Base-by-base conservation (phyloP, 1,140 invertebrate genomes). In the Orussus abietinus region DNA sequence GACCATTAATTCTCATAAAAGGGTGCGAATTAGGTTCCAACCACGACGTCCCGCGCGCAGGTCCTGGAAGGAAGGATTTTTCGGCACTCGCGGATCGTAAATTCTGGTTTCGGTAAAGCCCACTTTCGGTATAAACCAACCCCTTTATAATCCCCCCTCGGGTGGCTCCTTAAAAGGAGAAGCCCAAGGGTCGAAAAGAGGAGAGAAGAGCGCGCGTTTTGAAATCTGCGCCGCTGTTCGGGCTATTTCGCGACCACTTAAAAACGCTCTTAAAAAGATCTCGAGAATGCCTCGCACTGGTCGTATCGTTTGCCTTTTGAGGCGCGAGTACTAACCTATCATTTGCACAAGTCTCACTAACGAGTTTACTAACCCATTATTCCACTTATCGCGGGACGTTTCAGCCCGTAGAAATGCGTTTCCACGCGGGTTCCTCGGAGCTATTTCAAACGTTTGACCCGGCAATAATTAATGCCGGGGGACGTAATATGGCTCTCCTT, bases 1-100 rank as follows among this genome's bases (percentile, higher is more conserved):
- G 33, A 43, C 18, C 19, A 38, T 50, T 50, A 15, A 19, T 50
- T 47, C 35, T 50, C 22, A 38, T 50, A 46, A 49, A 36, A 11
- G 10, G 10, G n/a, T 26, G 37, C 19, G 13, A 47, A 47, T 47
- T 37, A 47, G 37, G 32, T 42, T 46, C 12, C 15, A 20, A 12
- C 9, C n/a, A n/a, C 19, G 26, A 33, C 4, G 13, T 19, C 25
- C 4, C 13, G 39, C 17, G n/a, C n/a, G n/a, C n/a, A n/a, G n/a
- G n/a, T n/a, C n/a, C n/a, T n/a, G n/a, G n/a, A n/a, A n/a, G n/a
- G 11, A 44, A 32, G 21, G 46, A 37, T 41, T 38, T 46, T 41
- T 42, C 20, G 33, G 11, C 6, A 17, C 20, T 12, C 20, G 4
- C n/a, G 17, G 28, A 43, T 50, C 48, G 40, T 51, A 51, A 45